A percentile compares a stretch with the other conserved stretches of the same genome.
Evolutionary conservation across 1,140 invertebrate genomes (phyloP).

Genomic region (Lordiphosa stackelbergi): DNA sequence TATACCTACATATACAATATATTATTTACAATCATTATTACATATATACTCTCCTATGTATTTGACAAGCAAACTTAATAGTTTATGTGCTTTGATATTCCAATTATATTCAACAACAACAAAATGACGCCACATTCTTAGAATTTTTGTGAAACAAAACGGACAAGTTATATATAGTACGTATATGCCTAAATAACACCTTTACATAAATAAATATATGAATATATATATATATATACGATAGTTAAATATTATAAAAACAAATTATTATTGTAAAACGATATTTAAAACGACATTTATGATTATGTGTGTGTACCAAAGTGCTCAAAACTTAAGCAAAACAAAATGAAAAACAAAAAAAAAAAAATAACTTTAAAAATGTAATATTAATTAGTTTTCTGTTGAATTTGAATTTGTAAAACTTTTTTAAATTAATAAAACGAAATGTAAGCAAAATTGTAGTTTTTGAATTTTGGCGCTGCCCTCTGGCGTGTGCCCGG

Average conservation of each 20-base stretch:
- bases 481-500: too few relatives aligned
- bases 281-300: constrained; percentile 50
- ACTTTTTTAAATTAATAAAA: constrained; percentile 59
- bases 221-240: constrained; percentile 1
- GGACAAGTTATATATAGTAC: constrained; percentile 18
- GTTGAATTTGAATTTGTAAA: constrained; percentile 65
- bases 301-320: constrained; percentile 63
- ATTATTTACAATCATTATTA: constrained; percentile 50
- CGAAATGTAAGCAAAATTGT: constrained; percentile 8
- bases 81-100: constrained; percentile 48
- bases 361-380: constrained; percentile 20
- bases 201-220: constrained; percentile 22
- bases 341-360: constrained; percentile 3
- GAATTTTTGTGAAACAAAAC: constrained; percentile 36
- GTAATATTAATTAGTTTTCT: constrained; percentile 55
- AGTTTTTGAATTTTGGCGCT: not conserved
- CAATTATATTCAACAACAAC: constrained; percentile 38
- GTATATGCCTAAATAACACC: constrained; percentile 29
- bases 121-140: constrained; percentile 46
- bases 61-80: constrained; percentile 28
- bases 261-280: constrained; percentile 26
- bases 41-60: constrained; percentile 33
- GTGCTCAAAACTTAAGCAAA: constrained; percentile 57
- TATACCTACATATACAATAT: constrained; percentile 24
- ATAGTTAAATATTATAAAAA: constrained; percentile 43